phyloP scores from a whole-genome alignment of 2,797 vertebrate genomes.

The Sebastes goodei region DNA sequence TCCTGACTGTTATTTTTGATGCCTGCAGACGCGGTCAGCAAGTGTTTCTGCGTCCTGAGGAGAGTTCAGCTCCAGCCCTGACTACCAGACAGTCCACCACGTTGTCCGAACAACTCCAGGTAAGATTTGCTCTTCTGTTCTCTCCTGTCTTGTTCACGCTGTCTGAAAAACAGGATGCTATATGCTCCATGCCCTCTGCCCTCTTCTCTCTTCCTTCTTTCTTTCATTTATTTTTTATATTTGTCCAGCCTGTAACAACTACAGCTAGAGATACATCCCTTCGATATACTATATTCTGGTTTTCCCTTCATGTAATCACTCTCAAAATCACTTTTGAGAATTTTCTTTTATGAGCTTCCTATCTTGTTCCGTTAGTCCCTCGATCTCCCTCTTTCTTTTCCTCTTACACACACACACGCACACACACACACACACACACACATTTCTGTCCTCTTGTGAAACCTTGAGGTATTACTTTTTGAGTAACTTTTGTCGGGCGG shows the following conservation, averaged over 20 bases:
- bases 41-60: conserved; percentile 79
- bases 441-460: background rate
- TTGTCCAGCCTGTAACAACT: background rate
- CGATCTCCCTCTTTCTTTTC: background rate
- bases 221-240: background rate
- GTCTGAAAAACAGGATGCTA: conserved; percentile 46
- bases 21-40: conserved; percentile 79
- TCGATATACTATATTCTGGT: background rate
- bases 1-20: conserved; percentile 54
- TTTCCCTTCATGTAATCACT: background rate
- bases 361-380: background rate
- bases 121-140: conserved; percentile 36
- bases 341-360: background rate
- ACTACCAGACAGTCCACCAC: conserved; percentile 65
- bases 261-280: background rate
- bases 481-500: conserved; percentile 30
- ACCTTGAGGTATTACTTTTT: background rate
- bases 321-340: background rate
- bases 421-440: background rate
- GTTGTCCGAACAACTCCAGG: conserved; percentile 77
- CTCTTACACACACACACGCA: background rate
- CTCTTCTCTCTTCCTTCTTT: conserved; percentile 1
- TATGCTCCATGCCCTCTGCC: conserved; percentile 6
- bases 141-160: background rate
- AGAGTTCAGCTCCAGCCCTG: conserved; percentile 70